These are phyloP conservation scores for Drosophila multiciliata DNA, from an alignment of 2,888 invertebrate genomes.

Conservation along the genomic window DNA sequence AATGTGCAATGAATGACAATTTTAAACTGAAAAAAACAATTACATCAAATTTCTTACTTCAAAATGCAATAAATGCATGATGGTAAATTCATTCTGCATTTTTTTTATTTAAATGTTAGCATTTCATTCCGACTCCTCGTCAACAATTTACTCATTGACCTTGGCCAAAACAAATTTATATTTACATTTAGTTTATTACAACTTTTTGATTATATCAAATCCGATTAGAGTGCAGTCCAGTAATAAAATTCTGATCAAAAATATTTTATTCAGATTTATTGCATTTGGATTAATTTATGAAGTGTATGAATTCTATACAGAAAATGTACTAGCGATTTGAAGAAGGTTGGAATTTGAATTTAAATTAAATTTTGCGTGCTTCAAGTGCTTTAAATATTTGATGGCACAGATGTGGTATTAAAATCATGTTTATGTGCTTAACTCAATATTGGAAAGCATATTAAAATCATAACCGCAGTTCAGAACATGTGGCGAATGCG, in stretches of 20 bases:
- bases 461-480: slow-evolving; percentile 22
- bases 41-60: too few relatives aligned
- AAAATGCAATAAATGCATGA: neutral
- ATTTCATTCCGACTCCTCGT: neutral
- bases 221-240: neutral
- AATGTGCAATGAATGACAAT: neutral
- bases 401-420: slow-evolving; percentile 7
- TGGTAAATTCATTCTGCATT: neutral
- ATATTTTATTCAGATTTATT: slow-evolving; percentile 33
- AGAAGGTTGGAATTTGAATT: slow-evolving; percentile 11
- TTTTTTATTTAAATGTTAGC: neutral
- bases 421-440: slow-evolving; percentile 37
- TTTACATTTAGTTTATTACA: neutral
- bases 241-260: slow-evolving; percentile 38
- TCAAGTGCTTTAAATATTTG: slow-evolving; percentile 30
- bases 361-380: slow-evolving; percentile 14
- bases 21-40: neutral
- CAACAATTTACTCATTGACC: neutral
- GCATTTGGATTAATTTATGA: slow-evolving; percentile 19
- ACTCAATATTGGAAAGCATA: slow-evolving; percentile 13
- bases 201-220: neutral
- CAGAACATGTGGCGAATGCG: slow-evolving; percentile 36
- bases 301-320: slow-evolving; percentile 8
- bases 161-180: neutral
- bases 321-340: neutral